Evolutionary conservation across 2,888 invertebrate species (phyloP), one percentile per base, ranked within the genome.

Genomic region (Hofmannophila pseudospretella): DNA sequence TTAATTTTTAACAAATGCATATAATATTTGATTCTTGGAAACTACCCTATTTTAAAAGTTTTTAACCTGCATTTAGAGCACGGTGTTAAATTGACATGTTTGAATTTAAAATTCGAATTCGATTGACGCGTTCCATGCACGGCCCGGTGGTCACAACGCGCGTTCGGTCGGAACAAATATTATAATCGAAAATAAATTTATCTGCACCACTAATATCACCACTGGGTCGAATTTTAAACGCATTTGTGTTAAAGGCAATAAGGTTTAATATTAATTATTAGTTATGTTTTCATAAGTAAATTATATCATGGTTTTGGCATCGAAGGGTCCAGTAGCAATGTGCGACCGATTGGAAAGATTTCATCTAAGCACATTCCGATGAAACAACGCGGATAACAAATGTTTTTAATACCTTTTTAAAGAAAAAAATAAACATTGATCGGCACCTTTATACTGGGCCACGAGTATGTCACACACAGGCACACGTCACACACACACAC

Each of bases 291-390:
- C 12, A 13, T 8, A 13, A 8, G 26, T 27, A 23, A n/a, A 39
- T 38, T 9, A 7, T 33, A 40, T 27, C 3, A 19, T 54, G 39
- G 52, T 50, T 50, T 41, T 39, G 49, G 36, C 41, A 44, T 55
- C 53, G 54, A 52, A 54, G 49, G 58, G 58, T 57, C 58, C 81
- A 52, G 84, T 82, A 82, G 82, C 82, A 47, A 56, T 61, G 69
- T 58, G 51, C 64, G 58, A 52, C 63, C 66, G 67, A 78, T 80
- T 53, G 73, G 67, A 80, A 84, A 81, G 79, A 81, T 82, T 54
- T 51, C 59, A 78, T 77, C 70, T 48, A 42, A 61, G 67, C 47
- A 65, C 72, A 80, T 81, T 78, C 77, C 73, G 54, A 69, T 67
- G 64, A 65, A 64, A 72, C 63, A 67, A 56, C 48, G 51, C 42